Base-by-base conservation (phyloP, 2,113 vertebrate species). In the Rhinichthys klamathensis region DNA sequence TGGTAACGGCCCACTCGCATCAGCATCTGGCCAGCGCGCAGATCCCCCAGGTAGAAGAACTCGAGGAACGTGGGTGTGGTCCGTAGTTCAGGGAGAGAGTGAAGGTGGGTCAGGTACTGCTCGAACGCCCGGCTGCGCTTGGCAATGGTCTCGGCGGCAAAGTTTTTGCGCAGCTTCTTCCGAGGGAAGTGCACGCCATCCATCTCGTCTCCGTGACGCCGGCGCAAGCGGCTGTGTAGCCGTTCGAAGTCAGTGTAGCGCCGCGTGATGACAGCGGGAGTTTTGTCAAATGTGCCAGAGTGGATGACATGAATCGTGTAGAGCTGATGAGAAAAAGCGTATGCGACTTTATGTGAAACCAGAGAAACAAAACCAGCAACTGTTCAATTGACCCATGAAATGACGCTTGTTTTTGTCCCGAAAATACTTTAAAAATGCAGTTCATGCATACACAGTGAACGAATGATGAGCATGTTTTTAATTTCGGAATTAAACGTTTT, bases 51-150 rank as follows among this genome's bases (percentile, higher is more conserved):
- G 91, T 96, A 96, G 85, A 99, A 99, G 94, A 99, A 99, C 85
- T 96, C 95, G 0, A 97, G 93, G 73, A 98, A 96, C 9, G 93
- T 94, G 0, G 90, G 92, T 38, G 96, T 95, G 21, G 87, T 92
- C 82, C 95, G 94, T 83, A 98, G 93, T 87, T 92, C 93, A 0
- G 95, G 77, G 6, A 97, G 92, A 8, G 96, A 94, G 87, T 97
- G 95, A 85, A 99, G 89, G 90, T 97, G 97, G 78, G 95, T 93
- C 87, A 99, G 91, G 90, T 99, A 99, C 92, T 97, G 98, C 73
- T 99, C 98, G 0, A 99, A 99, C 1, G 98, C 97, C 23, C 97
- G 94, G 92, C 98, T 98, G 27, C 98, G 95, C 89, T 96, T 97
- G 81, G 96, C 97, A 0, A 99, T 99, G 32, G 98, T 99, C 93